phyloP scores from a whole-genome alignment of 2,888 invertebrate genomes.

The Athalia circularis region DNA sequence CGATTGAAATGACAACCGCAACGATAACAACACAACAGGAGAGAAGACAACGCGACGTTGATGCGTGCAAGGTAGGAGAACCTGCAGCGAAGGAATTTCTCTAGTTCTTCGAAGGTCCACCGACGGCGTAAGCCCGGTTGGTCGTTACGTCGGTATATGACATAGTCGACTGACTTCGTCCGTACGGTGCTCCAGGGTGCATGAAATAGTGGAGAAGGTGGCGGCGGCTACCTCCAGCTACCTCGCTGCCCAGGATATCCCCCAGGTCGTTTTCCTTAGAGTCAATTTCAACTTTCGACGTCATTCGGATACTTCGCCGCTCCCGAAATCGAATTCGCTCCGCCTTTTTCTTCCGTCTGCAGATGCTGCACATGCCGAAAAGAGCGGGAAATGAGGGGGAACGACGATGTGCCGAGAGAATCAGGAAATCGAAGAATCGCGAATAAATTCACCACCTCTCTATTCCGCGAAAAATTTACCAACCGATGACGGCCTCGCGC shows the following conservation, averaged over 20 bases:
- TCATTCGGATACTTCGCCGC: neutral
- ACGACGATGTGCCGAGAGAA: neutral
- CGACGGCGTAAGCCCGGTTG: too few species aligned
- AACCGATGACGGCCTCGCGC: neutral
- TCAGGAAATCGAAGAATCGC: slow-evolving; percentile 2
- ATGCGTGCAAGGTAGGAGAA: neutral
- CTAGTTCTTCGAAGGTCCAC: neutral
- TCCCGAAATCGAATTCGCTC: slow-evolving; percentile 11
- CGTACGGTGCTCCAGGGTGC: too few species aligned
- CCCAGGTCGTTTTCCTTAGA: slow-evolving; percentile 27
- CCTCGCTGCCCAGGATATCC: neutral
- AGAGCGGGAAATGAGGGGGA: neutral
- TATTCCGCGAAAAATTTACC: neutral
- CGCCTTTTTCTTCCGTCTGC: neutral
- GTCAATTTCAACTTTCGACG: slow-evolving; percentile 27
- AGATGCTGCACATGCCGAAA: neutral
- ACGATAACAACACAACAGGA: slow-evolving; percentile 26
- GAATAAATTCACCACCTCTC: neutral
- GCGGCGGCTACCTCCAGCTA: too few species aligned
- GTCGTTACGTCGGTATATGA: too few species aligned
- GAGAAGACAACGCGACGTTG: neutral
- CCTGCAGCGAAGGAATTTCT: slow-evolving; percentile 12
- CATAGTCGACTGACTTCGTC: too few species aligned
- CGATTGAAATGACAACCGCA: slow-evolving; percentile 43
- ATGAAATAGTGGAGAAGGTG: too few species aligned